Percentiles rank a stretch among this genome's conserved stretches.
phyloP scores from a whole-genome alignment of 2,888 invertebrate genomes.

The Sisyra nigra region DNA sequence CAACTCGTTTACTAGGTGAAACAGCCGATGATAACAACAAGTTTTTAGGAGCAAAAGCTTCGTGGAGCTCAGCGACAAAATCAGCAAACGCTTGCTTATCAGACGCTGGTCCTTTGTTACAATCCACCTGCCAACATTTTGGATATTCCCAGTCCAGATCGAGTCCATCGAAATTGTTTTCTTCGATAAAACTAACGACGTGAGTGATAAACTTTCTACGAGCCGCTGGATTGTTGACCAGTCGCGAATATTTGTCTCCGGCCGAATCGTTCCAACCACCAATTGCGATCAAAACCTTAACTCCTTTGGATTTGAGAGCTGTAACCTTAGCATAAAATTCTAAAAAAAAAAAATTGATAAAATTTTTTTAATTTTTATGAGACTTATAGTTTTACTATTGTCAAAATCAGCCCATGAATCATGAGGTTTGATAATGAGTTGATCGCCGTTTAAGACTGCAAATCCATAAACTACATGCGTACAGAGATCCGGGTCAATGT shows the following conservation, averaged over 20 bases:
- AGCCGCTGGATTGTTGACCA: constrained; percentile 57
- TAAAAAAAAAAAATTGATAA: constrained; percentile 21
- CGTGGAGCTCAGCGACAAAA: constrained; percentile 57
- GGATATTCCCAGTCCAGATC: constrained; percentile 94
- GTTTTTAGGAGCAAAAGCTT: constrained; percentile 52
- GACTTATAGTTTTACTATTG: constrained; percentile 42
- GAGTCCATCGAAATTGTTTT: constrained; percentile 74
- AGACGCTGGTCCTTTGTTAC: constrained; percentile 62
- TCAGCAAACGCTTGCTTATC: constrained; percentile 66
- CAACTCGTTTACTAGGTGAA: constrained; percentile 67
- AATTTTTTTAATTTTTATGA: not conserved
- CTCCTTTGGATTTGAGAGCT: constrained; percentile 49
- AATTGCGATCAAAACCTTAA: constrained; percentile 72
- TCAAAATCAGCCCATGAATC: constrained; percentile 82
- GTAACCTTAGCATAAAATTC: constrained; percentile 80
- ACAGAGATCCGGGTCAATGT: constrained; percentile 73
- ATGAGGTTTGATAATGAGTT: constrained; percentile 64
- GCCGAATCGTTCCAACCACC: constrained; percentile 94
- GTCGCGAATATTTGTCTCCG: constrained; percentile 71
- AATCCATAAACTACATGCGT: constrained; percentile 89
- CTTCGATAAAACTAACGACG: constrained; percentile 59
- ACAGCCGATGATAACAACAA: constrained; percentile 68
- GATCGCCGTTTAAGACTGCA: constrained; percentile 64
- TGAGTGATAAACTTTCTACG: constrained; percentile 58
- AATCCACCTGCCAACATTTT: constrained; percentile 80